Percentiles rank a stretch among this genome's conserved stretches.
These are phyloP conservation scores for Charadrius vociferus DNA, from an alignment of 2,113 vertebrate species.

Conservation along the genomic window DNA sequence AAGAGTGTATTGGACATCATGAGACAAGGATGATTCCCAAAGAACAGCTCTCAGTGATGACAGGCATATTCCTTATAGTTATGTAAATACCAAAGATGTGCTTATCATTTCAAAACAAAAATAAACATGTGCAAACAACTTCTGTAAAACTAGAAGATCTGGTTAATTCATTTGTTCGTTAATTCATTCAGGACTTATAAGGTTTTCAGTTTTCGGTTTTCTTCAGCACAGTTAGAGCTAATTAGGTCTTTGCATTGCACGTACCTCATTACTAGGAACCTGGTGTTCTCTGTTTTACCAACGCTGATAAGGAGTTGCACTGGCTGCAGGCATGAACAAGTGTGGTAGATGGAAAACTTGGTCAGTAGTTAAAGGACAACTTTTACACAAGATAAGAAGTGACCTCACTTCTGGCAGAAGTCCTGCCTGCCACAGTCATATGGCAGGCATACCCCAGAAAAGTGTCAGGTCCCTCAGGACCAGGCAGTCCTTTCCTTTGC, in stretches of 20 bases:
- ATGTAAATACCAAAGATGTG: background rate
- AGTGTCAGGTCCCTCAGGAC: background rate
- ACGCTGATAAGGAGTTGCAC: background rate
- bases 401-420: background rate
- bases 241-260: background rate
- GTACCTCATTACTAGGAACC: background rate
- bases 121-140: background rate
- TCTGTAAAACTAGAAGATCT: background rate
- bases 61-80: background rate
- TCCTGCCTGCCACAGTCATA: background rate
- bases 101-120: background rate
- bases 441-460: background rate
- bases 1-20: background rate
- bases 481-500: background rate
- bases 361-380: background rate
- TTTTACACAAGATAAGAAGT: background rate
- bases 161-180: background rate
- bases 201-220: background rate
- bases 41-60: background rate
- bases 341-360: background rate
- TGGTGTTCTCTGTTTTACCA: background rate
- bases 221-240: background rate
- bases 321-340: background rate
- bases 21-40: background rate
- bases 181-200: background rate